Evolutionary conservation across 2,888 invertebrate species (phyloP), one percentile per base, ranked within the genome.

Genomic region (Heliconius sara): DNA sequence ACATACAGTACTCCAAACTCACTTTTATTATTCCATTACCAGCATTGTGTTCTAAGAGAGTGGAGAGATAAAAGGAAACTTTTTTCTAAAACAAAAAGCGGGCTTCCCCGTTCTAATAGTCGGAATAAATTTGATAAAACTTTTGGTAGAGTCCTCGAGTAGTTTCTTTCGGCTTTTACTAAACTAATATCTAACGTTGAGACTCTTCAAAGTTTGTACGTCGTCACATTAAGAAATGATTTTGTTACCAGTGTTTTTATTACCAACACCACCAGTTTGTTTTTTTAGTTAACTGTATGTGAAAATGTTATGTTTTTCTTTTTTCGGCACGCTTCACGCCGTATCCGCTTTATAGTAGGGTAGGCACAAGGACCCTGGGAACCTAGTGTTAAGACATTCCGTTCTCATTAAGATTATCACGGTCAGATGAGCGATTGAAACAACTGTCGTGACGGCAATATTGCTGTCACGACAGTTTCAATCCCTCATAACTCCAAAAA

Each of bases 41-140:
- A 52, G 84, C 83, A 88, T 87, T 89, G 87, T 90, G 85, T 85
- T 86, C 84, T 81, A 83, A 85, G 43, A 83, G 80, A 76, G 72
- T 66, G 81, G 82, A 79, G 82, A 82, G 82, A 83, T 80, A 83
- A 84, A 86, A 85, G 83, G 78, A 81, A 85, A 84, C 79, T 84
- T 87, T 85, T 83, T 81, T 70, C 43, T 77, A 77, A 72, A 89
- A 86, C 85, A 83, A 80, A 80, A 80, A 68, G 68, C n/a, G n/a
- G 43, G 43, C 13, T 82, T 84, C 84, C 82, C 80, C 83, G 80
- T 82, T 85, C 86, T 88, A 88, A 87, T 88, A 88, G 86, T 85
- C 81, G 83, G 86, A 89, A 89, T 89, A 89, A 89, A 90, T 89
- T 89, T 88, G 88, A 90, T 87, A 85, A 87, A 88, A 89, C 85